Conservation (phyloP, 1,140 invertebrate species). For the Lerema accius region DNA sequence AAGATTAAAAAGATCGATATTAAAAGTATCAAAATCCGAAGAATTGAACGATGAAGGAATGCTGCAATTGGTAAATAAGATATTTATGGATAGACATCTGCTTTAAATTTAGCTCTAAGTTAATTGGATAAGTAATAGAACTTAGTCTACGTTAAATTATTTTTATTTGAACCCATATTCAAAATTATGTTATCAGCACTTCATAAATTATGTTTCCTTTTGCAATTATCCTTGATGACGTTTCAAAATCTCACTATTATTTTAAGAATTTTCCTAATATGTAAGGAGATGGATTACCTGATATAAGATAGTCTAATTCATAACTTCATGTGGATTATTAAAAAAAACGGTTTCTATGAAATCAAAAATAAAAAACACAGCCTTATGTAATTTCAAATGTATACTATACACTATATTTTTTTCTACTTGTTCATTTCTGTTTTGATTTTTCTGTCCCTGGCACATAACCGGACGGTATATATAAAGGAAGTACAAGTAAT, state of each 20-base stretch:
- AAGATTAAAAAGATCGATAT: no score
- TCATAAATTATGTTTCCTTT: conserved; percentile 20
- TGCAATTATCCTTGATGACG: conserved; percentile 20
- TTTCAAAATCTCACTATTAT: conserved; percentile 1
- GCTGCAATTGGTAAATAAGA: background rate
- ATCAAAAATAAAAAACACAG: no score
- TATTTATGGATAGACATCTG: background rate
- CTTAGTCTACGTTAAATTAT: conserved; percentile 11
- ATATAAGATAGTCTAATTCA: no score
- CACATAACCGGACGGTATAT: conserved; percentile 70
- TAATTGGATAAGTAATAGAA: conserved; percentile 16
- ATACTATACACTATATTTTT: conserved; percentile 41
- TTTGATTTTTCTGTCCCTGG: conserved; percentile 73
- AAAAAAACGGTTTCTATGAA: no score
- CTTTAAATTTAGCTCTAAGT: conserved; percentile 9
- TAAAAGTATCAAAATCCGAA: no score
- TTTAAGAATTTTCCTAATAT: no score
- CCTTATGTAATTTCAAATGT: conserved; percentile 32
- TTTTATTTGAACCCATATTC: conserved; percentile 15
- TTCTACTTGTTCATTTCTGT: conserved; percentile 68
- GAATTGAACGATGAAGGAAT: background rate
- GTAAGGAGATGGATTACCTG: no score
- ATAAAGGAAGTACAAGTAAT: conserved; percentile 81
- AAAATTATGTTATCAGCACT: conserved; percentile 28
- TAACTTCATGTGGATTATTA: no score